Percentiles rank a stretch among this genome's conserved stretches.
phyloP scores from a whole-genome alignment of 2,113 vertebrate genomes.

The Muntiacus muntjak region DNA sequence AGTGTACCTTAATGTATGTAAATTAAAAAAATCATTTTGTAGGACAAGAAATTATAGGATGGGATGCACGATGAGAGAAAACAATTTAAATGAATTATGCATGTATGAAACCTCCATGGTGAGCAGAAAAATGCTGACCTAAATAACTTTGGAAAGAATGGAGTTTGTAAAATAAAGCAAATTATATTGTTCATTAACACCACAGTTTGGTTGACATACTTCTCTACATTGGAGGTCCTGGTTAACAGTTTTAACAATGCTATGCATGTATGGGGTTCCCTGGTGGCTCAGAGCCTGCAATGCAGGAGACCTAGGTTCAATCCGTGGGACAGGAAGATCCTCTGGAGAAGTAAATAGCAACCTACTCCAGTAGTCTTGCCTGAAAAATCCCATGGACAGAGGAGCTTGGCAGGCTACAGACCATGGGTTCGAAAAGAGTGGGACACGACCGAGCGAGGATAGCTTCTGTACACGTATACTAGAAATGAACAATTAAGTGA shows the following conservation, averaged over 20 bases:
- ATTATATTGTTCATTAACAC: not conserved
- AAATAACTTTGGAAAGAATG: not conserved
- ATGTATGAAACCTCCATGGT: not conserved
- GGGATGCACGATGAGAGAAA: not conserved
- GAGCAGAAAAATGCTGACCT: not conserved
- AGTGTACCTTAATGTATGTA: not conserved
- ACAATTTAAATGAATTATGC: not conserved
- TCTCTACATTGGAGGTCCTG: not conserved
- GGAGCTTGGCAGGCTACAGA: not conserved
- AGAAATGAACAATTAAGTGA: not conserved
- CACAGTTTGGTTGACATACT: not conserved
- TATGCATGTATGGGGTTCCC: not conserved
- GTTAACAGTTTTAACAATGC: not conserved
- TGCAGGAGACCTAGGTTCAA: not conserved
- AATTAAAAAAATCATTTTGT: not conserved
- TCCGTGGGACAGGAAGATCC: not conserved
- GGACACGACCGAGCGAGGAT: not conserved
- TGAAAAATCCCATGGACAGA: not conserved
- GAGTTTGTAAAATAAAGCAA: not conserved
- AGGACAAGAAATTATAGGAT: not conserved
- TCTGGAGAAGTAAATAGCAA: not conserved
- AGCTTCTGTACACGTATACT: not conserved
- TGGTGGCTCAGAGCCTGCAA: not conserved
- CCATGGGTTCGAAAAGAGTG: not conserved
- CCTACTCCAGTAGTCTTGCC: not conserved